phyloP scores from a whole-genome alignment of 2,888 invertebrate genomes.

The Tromatobia lineatoria region DNA sequence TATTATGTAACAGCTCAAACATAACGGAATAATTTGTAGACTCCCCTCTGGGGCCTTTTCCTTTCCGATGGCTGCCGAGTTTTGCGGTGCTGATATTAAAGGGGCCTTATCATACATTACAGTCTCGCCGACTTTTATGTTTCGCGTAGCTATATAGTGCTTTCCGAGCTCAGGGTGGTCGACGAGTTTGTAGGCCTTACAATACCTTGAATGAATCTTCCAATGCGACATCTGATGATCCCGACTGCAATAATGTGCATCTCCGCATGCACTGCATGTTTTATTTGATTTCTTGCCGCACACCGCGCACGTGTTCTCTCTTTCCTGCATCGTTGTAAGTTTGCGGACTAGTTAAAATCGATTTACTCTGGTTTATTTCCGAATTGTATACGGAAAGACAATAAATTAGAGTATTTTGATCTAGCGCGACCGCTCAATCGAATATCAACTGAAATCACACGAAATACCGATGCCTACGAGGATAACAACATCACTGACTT shows the following conservation, averaged over 20 bases:
- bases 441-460: too few relatives aligned
- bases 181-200: neutral
- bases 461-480: neutral
- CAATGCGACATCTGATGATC: neutral
- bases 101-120: neutral
- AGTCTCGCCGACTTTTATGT: neutral
- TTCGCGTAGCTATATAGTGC: neutral
- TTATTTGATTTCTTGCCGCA: neutral
- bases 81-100: neutral
- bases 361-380: too few relatives aligned
- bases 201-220: neutral
- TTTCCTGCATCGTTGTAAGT: neutral
- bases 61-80: neutral
- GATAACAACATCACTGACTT: neutral
- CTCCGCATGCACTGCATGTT: neutral
- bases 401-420: too few relatives aligned
- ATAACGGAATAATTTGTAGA: neutral
- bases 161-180: neutral
- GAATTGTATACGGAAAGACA: too few relatives aligned
- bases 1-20: neutral
- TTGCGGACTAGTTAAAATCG: neutral
- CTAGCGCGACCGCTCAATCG: too few relatives aligned
- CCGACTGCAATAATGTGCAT: neutral
- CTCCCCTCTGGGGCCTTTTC: fast-evolving
- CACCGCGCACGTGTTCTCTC: neutral